Percentiles rank a stretch among this genome's conserved stretches.
Conservation (phyloP, 2,113 vertebrate species). For the Muscicapa adusta region DNA sequence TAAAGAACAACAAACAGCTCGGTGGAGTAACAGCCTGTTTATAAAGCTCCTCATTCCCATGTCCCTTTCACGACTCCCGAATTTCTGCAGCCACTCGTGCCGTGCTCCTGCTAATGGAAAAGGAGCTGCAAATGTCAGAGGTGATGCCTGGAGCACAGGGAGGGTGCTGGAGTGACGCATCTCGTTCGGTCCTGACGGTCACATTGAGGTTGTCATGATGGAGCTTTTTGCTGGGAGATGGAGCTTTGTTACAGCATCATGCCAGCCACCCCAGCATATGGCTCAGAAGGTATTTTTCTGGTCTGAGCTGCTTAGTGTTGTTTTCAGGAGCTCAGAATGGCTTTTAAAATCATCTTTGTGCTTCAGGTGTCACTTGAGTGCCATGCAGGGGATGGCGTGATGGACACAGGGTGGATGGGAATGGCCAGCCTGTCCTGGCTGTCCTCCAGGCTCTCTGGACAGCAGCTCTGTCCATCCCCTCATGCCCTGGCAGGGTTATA, state of each 20-base stretch:
- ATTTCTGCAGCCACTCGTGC: not conserved
- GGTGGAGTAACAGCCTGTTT: conserved; percentile 10
- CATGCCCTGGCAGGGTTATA: rapidly evolving
- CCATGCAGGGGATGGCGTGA: rapidly evolving
- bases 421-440: not conserved
- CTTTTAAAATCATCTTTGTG: not conserved
- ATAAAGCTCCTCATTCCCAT: not conserved
- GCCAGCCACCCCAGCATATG: not conserved
- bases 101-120: not conserved
- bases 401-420: rapidly evolving
- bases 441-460: not conserved
- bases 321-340: not conserved
- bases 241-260: not conserved
- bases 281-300: not conserved
- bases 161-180: not conserved
- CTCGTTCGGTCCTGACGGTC: rapidly evolving
- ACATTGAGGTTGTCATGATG: not conserved
- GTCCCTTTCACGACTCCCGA: not conserved
- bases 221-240: not conserved
- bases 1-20: conserved; percentile 57
- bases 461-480: not conserved
- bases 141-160: not conserved
- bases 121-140: not conserved
- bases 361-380: not conserved
- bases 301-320: not conserved